Percentiles rank a stretch among this genome's conserved stretches.
Evolutionary conservation across 2,888 invertebrate genomes (phyloP).

Genomic region (Fragum sueziense): DNA sequence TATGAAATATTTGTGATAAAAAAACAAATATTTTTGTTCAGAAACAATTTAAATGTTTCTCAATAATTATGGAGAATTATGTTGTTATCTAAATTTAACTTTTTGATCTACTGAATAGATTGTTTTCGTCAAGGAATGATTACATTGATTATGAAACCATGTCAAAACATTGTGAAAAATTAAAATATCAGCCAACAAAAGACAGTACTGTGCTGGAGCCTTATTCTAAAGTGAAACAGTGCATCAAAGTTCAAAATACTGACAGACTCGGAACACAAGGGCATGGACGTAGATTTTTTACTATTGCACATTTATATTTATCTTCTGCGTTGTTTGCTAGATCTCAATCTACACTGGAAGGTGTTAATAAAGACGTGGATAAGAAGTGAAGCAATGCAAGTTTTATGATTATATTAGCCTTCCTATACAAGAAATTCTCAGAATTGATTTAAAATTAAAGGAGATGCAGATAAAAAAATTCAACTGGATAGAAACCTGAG

Average conservation of each 20-base stretch:
- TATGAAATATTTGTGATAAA: neutral
- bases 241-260: slow-evolving; percentile 66
- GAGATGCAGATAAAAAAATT: too few relatives aligned
- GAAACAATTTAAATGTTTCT: neutral
- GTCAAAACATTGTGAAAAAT: neutral
- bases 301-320: slow-evolving; percentile 73
- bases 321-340: slow-evolving; percentile 66
- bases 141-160: too few relatives aligned
- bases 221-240: slow-evolving; percentile 62
- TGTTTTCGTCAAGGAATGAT: too few relatives aligned
- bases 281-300: slow-evolving; percentile 62
- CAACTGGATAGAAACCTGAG: too few relatives aligned
- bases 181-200: neutral
- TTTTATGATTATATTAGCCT: too few relatives aligned
- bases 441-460: too few relatives aligned
- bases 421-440: too few relatives aligned
- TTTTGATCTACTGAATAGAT: neutral
- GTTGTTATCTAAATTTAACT: neutral
- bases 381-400: too few relatives aligned
- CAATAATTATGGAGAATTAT: neutral
- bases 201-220: neutral
- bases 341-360: slow-evolving; percentile 21
- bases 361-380: neutral
- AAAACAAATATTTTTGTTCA: neutral
- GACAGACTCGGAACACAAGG: slow-evolving; percentile 43